Evolutionary conservation across 2,797 vertebrate genomes (phyloP), one percentile per base, ranked within the genome.

Genomic region (Lacerta agilis): DNA sequence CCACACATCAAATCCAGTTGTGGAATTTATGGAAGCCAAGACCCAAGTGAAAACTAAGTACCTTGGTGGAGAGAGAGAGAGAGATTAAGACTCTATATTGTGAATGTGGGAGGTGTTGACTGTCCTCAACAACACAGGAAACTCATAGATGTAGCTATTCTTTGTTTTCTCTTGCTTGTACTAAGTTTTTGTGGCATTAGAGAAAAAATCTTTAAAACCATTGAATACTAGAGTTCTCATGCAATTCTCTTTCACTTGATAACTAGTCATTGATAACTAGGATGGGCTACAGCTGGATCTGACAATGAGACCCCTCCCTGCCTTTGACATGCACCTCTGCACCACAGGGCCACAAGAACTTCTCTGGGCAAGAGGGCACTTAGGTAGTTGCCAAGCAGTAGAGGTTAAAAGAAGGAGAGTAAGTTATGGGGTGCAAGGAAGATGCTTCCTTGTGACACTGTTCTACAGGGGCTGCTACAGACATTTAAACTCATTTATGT

Each of bases 41-140:
- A 38, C 8, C 86, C 93, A 86, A 91, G 79, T 82, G 91, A 86
- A 11, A 73, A 76, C 66, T 29, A 33, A 23, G 61, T n/a, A 27
- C 93, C 90, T 85, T 91, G 79, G 92, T 67, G 23, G 87, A 92
- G 89, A 90, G 91, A 1, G 58, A 86, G 88, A 77, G 87, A 93
- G 89, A 90, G 91, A 2, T 64, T 75, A 4, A 85, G 75, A 88
- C 43, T 58, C 49, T 23, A 4, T 76, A 72, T 45, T 64, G 79
- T 83, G 81, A 58, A 80, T 9, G 66, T 0, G 0, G 41, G 86
- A 83, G 61, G 86, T 0, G 0, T 69, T 66, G 25, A 82, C 90
- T 89, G 23, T 13, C 87, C 38, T 78, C 61, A 43, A 78, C 38
- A 66, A 49, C 17, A 20, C 0, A 66, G 36, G 20, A 5, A 11